Evolutionary conservation across 2,888 invertebrate species (phyloP).

Genomic region (Plusia festucae): DNA sequence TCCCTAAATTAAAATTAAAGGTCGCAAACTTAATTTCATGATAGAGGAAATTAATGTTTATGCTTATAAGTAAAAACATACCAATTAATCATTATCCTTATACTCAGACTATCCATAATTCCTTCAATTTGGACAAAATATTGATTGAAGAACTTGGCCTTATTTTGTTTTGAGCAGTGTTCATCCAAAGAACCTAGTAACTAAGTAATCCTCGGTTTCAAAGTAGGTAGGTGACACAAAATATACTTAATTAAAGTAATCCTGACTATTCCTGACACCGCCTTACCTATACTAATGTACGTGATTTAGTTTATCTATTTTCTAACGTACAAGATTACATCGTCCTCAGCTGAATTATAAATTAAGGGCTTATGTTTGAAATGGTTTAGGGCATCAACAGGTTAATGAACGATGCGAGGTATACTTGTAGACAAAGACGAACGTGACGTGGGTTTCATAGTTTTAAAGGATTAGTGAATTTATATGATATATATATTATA

Average conservation of each 20-base stretch:
- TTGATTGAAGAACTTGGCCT: no score
- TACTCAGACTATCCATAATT: no score
- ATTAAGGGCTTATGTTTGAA: conserved; percentile 14
- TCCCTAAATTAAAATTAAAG: no score
- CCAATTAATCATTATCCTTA: no score
- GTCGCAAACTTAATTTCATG: no score
- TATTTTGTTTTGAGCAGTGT: no score
- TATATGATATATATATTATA: conserved; percentile 14
- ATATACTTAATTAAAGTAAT: conserved; percentile 14
- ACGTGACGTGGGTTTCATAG: conserved; percentile 12
- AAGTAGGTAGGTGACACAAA: conserved; percentile 5
- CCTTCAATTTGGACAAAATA: no score
- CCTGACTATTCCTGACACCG: conserved; percentile 12
- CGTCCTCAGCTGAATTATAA: conserved; percentile 16
- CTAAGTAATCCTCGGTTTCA: not conserved
- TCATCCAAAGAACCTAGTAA: not conserved
- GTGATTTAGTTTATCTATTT: conserved; percentile 29
- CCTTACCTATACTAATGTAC: conserved; percentile 19
- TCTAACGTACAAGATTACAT: conserved; percentile 9
- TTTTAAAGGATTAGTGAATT: no score
- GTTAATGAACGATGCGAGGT: conserved; percentile 1
- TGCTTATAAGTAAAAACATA: no score
- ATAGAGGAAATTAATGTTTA: no score
- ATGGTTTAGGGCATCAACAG: conserved; percentile 5
- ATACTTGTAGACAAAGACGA: not conserved